Evolutionary conservation across 2,113 vertebrate species (phyloP), one percentile per base, ranked within the genome.

Genomic region (Carollia perspicillata): DNA sequence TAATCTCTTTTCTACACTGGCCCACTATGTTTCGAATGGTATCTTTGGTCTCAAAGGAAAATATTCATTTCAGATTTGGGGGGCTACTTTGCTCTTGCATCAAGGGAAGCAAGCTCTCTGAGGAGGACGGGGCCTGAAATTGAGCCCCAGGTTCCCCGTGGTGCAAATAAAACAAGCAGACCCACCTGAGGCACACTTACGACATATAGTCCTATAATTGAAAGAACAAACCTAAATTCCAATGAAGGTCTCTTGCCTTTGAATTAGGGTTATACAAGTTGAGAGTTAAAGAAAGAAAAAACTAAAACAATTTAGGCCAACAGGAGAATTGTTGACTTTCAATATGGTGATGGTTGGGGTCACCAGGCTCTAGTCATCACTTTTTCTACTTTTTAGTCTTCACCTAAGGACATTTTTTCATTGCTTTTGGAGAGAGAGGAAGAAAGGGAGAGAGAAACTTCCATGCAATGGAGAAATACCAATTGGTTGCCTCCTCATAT

Each of bases 191-290:
- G 26, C 40, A 0, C 49, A 60, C 8, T 33, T 14, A n/a, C 66
- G 55, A 47, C 7, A 33, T 18, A 88, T 12, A 91, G 13, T 8
- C 77, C 51, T 60, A 6, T 37, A 58, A 71, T 2, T 81, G 13
- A 97, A 55, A 66, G 37, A 84, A n/a, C 81, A 72, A 95, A 63
- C 6, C 17, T 68, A 42, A 85, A n/a, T 86, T 86, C 66, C 60
- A 86, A 0, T 4, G 6, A 84, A 77, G 22, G 7, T 77, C 12
- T 87, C 40, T 23, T 75, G 35, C 17, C 69, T 95, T 88, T 93
- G 20, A n/a, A 53, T 78, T 55, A 79, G 33, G 17, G 88, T 84
- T 51, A 69, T 22, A 44, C 28, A 47, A 66, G n/a, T 90, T 65
- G 20, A 8, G 83, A 63, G 17, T 55, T 79, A 90, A 95, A 92